Base-by-base conservation (phyloP, 2,888 invertebrate species). In the Coelopa pilipes region DNA sequence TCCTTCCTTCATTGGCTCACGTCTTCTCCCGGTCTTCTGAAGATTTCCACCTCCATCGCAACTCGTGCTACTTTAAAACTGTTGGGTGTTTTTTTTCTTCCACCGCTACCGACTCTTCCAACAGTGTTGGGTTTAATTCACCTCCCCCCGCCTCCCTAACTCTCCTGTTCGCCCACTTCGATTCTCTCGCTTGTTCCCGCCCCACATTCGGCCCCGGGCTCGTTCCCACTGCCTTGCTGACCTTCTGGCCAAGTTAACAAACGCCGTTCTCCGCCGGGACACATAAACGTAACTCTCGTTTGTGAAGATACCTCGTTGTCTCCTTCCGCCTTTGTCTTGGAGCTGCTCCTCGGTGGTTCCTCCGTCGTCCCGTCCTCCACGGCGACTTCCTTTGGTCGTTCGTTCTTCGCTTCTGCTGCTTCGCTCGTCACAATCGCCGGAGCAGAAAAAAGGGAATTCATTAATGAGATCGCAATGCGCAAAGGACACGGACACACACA, bases 391-490 rank as follows among this genome's bases (percentile, higher is more conserved):
- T 34, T 70, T 59, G 49, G 17, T 19, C 11, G 60, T 57, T 62
- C 60, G 60, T 21, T 57, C 21, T 21, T 19, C 17, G 17, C 9
- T 17, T 55, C 17, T 21, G 12, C 17, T 72, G 46, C 60, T 69
- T 46, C 3, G 55, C 45, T 69, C 46, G 21, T 60, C 21, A 17
- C 55, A 55, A 45, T 71, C 15, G 49, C 62, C 24, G 34, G n/a
- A 17, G 17, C 21, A 34, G 19, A 59, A 66, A 60, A 74, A 59
- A 21, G 70, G 57, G 46, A 73, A 73, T 69, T 68, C 13, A 62
- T 71, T 74, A 71, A 74, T 74, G 71, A 71, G 71, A 62, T 74
- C 70, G 46, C 70, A 70, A 59, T 66, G 50, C 68, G 62, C 63
- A 17, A 72, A 74, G 55, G 74, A 70, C 66, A 71, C 53, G 15